These are phyloP conservation scores for Brachylomia viminalis DNA, from an alignment of 2,888 invertebrate species.

Conservation along the genomic window DNA sequence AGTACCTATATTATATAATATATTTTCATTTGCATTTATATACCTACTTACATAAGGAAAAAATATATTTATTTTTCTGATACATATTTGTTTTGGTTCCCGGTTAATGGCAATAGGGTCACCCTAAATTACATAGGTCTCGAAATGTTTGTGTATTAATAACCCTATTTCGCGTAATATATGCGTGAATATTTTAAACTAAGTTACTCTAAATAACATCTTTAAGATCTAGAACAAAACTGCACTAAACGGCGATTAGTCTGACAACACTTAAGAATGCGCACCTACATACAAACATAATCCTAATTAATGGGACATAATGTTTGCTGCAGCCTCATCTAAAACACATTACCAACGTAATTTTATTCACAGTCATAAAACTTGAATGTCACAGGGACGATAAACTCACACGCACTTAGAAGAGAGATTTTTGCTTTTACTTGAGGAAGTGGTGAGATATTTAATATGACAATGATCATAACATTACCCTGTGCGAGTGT, in stretches of 20 bases:
- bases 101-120: not conserved
- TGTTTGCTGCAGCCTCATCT: conserved; percentile 56
- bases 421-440: conserved; percentile 24
- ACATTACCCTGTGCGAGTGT: not conserved
- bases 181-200: not conserved
- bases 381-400: conserved; percentile 54
- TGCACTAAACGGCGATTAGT: conserved; percentile 41
- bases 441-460: conserved; percentile 2
- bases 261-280: conserved; percentile 34
- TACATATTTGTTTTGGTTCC: not conserved
- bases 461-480: conserved; percentile 1
- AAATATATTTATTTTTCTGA: not conserved
- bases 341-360: conserved; percentile 55
- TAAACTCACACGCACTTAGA: conserved; percentile 42
- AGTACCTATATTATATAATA: too few species aligned
- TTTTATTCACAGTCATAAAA: conserved; percentile 61
- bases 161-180: not conserved
- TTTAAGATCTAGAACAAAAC: conserved; percentile 41
- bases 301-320: conserved; percentile 55
- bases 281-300: conserved; percentile 57
- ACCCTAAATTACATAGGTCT: not conserved
- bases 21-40: too few species aligned
- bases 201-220: conserved; percentile 20
- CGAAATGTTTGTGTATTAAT: not conserved
- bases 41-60: not conserved